These are phyloP conservation scores for Ypsolopha sequella DNA, from an alignment of 2,888 invertebrate genomes.

Conservation along the genomic window DNA sequence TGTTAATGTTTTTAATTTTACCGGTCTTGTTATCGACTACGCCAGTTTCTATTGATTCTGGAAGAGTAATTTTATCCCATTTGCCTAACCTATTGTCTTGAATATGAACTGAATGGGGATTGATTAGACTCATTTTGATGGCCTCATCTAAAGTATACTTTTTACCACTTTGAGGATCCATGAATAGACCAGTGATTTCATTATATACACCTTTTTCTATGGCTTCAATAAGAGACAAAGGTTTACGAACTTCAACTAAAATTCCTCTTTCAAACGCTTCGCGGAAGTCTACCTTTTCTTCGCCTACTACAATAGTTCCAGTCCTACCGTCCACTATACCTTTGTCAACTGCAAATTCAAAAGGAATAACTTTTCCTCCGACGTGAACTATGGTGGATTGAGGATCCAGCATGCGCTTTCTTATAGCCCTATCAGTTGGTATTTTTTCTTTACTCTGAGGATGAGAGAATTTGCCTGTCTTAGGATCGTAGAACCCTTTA, in stretches of 20 bases:
- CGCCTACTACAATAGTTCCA: conserved; percentile 75
- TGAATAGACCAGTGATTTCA: conserved; percentile 82
- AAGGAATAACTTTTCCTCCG: conserved; percentile 84
- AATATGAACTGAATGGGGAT: conserved; percentile 86
- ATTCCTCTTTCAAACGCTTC: conserved; percentile 89
- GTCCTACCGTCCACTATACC: conserved; percentile 82
- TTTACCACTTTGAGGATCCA: conserved; percentile 84
- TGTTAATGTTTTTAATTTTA: conserved; percentile 77
- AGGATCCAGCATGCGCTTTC: conserved; percentile 86
- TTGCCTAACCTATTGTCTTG: conserved; percentile 82
- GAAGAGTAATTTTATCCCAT: conserved; percentile 82
- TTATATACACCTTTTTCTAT: conserved; percentile 85
- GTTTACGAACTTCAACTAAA: conserved; percentile 84
- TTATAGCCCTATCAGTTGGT: conserved; percentile 86
- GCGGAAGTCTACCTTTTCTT: conserved; percentile 80
- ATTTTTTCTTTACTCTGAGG: conserved; percentile 84
- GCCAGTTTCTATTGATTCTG: conserved; percentile 81
- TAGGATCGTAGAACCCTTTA: conserved; percentile 90
- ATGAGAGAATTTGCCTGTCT: conserved; percentile 85
- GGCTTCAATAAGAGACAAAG: conserved; percentile 85
- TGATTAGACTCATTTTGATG: conserved; percentile 83
- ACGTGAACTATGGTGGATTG: conserved; percentile 88
- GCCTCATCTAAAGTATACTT: conserved; percentile 86
- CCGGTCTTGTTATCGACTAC: conserved; percentile 81
- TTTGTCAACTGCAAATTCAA: conserved; percentile 84